Percentiles rank a stretch among this genome's conserved stretches.
Evolutionary conservation across 2,113 vertebrate species (phyloP).

Genomic region (Osmerus eperlanus): DNA sequence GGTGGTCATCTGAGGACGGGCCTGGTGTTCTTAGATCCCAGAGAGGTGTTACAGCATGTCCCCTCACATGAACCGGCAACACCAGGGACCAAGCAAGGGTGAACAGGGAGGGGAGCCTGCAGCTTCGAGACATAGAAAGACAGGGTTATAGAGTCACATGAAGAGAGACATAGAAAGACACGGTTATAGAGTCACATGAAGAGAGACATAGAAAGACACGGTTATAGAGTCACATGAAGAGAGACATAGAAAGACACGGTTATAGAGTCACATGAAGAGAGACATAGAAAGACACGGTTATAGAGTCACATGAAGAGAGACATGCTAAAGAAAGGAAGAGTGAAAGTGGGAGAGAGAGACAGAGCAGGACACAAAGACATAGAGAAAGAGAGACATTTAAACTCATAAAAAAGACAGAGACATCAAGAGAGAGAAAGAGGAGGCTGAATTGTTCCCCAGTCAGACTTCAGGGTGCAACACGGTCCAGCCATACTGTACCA

Average conservation of each 20-base stretch:
- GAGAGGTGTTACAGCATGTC: conserved; percentile 12
- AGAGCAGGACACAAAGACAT: conserved; percentile 2
- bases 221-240: neutral
- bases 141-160: too few relatives aligned
- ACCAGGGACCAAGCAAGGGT: neutral
- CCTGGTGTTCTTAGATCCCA: conserved; percentile 22
- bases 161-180: neutral
- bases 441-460: conserved; percentile 15
- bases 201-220: too few relatives aligned
- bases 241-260: neutral
- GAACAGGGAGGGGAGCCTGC: neutral
- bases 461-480: conserved; percentile 39
- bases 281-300: neutral
- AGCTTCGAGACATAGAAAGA: too few relatives aligned
- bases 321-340: neutral
- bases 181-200: neutral
- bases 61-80: neutral
- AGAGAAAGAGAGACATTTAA: too few relatives aligned
- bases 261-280: conserved; percentile 1
- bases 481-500: conserved; percentile 38
- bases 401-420: too few relatives aligned
- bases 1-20: conserved; percentile 23
- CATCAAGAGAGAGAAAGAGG: too few relatives aligned
- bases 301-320: neutral
- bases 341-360: conserved; percentile 20